phyloP scores from a whole-genome alignment of 2,113 vertebrate genomes.

The Thalassoma bifasciatum region DNA sequence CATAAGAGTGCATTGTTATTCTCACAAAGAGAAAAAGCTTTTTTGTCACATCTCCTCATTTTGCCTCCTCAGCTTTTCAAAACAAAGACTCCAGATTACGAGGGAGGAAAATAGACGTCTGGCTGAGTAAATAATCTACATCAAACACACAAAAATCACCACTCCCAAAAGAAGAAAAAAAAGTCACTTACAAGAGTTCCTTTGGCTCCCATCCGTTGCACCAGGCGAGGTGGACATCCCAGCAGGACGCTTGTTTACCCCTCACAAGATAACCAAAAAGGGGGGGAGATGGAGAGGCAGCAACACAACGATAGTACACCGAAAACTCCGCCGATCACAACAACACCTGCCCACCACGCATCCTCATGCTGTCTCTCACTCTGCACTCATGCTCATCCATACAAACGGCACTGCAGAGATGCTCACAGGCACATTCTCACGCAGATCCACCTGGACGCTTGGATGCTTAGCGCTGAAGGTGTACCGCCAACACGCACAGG shows the following conservation, averaged over 20 bases:
- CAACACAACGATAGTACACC: conserved; percentile 46
- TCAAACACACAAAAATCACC: not conserved
- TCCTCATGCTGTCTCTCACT: conserved; percentile 61
- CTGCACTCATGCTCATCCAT: conserved; percentile 59
- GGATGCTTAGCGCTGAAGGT: not conserved
- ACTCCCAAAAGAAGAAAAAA: conserved; percentile 19
- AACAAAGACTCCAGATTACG: conserved; percentile 3
- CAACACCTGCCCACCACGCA: conserved; percentile 67
- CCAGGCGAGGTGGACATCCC: conserved; percentile 76
- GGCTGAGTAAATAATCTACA: not conserved
- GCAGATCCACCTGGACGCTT: conserved; percentile 16
- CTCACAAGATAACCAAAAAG: conserved; percentile 49
- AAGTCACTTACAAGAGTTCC: conserved; percentile 77
- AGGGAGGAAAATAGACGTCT: not conserved
- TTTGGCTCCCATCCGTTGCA: conserved; percentile 72
- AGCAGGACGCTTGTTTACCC: conserved; percentile 56
- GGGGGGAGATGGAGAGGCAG: conserved; percentile 26
- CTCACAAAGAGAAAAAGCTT: not conserved
- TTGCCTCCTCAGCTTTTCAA: not conserved
- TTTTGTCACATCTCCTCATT: not conserved
- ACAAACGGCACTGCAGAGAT: conserved; percentile 40
- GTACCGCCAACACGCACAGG: conserved; percentile 5
- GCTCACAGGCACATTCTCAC: conserved; percentile 40
- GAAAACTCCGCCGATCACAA: conserved; percentile 73
- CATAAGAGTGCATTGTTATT: not conserved